Percentiles rank a stretch among this genome's conserved stretches.
These are phyloP conservation scores for Torymus texanus DNA, from an alignment of 2,888 invertebrate species.

Conservation along the genomic window DNA sequence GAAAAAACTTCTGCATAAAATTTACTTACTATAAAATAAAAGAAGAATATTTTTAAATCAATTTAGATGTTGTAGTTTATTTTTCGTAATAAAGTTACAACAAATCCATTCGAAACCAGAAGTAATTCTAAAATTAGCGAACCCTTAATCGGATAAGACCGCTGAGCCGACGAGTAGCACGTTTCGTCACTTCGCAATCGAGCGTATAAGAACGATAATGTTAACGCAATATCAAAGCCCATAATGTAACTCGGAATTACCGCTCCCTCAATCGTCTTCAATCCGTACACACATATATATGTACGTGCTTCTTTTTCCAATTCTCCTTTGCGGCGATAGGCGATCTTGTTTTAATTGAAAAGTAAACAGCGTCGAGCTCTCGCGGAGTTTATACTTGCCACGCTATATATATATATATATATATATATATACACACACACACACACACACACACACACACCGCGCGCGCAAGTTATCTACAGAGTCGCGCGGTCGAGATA, in stretches of 20 bases:
- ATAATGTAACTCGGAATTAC: conserved; percentile 18
- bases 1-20: no score
- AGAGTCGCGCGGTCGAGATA: conserved; percentile 7
- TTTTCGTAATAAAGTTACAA: neutral
- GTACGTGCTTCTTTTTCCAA: conserved; percentile 14
- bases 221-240: conserved; percentile 23
- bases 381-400: neutral
- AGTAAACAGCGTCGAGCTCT: conserved; percentile 42
- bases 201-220: no score
- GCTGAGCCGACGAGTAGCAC: neutral
- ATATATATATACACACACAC: no score
- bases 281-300: conserved; percentile 1
- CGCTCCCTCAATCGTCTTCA: neutral
- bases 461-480: conserved; percentile 27
- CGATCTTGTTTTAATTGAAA: conserved; percentile 54
- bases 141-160: conserved; percentile 18
- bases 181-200: no score
- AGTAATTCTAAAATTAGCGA: conserved; percentile 43
- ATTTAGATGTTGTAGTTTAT: neutral
- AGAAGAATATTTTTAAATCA: no score
- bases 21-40: no score
- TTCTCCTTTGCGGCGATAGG: conserved; percentile 16
- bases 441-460: no score
- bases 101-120: neutral
- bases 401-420: no score